Base-by-base conservation (phyloP, 2,888 invertebrate species). In the Brachyptera putata region DNA sequence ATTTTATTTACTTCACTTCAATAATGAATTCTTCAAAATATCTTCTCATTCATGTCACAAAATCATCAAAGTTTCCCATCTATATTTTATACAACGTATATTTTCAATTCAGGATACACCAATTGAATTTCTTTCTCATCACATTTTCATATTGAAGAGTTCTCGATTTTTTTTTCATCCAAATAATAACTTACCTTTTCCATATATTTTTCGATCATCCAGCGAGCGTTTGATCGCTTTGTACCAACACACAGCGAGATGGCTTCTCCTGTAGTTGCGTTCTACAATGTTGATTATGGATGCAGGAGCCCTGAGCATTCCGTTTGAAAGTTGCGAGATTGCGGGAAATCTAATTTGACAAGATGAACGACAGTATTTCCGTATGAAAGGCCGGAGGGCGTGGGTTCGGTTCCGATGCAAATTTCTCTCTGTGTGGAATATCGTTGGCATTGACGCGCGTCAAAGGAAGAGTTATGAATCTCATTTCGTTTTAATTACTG, bases 281-380 rank as follows among this genome's bases (percentile, higher is more conserved):
- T n/a, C n/a, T n/a, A n/a, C 58, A 41, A 55, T 60, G 53, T 60
- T 60, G 48, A 57, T 57, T 61, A 61, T 61, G n/a, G n/a, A n/a
- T n/a, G 61, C 61, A 58, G 61, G 53, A 61, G 61, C 61, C 61
- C 61, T 57, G 34, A 61, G 61, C 61, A 62, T 34, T 62, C 58
- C 49, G 62, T 62, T 62, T 61, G 61, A 58, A 30, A 58, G 50
- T 58, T 36, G 26, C 53, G 58, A 53, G 57, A 58, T 57, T 43
- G 37, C 50, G 18, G 56, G 41, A 48, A 62, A 62, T 62, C 56
- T 56, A 62, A 62, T 62, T 59, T 62, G 11, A 39, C 58, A 48
- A 48, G 46, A 58, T 46, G 56, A 62, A 61, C 56, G 56, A 59
- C 55, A 55, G 56, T 55, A 43, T 61, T 61, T 57, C 46, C 36